Percentiles rank a stretch among this genome's conserved stretches.
Evolutionary conservation across 2,888 invertebrate genomes (phyloP).

Genomic region (Lepidocyrtoides sp.): DNA sequence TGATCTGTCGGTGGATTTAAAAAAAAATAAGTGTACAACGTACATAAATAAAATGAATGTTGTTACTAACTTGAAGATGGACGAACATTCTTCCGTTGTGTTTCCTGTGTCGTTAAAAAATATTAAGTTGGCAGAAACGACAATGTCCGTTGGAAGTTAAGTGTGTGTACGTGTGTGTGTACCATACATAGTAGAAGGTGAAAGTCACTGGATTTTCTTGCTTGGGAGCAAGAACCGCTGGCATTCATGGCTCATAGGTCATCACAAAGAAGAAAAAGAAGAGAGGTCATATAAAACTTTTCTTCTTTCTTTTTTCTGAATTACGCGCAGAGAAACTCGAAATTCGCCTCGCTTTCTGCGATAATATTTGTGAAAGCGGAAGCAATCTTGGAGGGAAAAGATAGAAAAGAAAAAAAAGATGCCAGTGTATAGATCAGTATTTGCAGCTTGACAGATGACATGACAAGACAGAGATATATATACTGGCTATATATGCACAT

Average conservation of each 20-base stretch:
- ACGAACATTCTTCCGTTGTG: conserved; percentile 12
- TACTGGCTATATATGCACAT: too few relatives aligned
- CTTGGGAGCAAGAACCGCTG: neutral
- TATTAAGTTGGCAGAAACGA: neutral
- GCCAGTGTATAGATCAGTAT: conserved; percentile 63
- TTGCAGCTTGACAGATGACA: conserved; percentile 79
- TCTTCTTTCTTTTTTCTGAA: neutral
- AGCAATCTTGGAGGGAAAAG: too few relatives aligned
- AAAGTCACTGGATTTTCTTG: conserved; percentile 1
- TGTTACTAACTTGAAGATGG: neutral
- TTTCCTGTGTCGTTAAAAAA: neutral
- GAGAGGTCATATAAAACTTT: conserved; percentile 26
- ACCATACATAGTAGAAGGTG: conserved; percentile 11
- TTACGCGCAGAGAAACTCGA: neutral
- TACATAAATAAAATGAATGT: neutral
- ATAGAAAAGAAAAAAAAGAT: neutral
- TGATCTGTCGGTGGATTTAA: too few relatives aligned
- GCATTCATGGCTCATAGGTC: neutral
- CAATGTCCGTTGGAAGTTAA: neutral
- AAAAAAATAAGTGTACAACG: too few relatives aligned
- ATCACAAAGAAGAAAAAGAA: neutral
- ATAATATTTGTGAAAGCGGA: neutral
- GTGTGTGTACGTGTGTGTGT: neutral
- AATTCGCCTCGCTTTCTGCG: neutral
- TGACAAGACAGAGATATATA: conserved; percentile 35